Evolutionary conservation across 1,140 invertebrate genomes (phyloP).

Genomic region (Pinna nobilis): DNA sequence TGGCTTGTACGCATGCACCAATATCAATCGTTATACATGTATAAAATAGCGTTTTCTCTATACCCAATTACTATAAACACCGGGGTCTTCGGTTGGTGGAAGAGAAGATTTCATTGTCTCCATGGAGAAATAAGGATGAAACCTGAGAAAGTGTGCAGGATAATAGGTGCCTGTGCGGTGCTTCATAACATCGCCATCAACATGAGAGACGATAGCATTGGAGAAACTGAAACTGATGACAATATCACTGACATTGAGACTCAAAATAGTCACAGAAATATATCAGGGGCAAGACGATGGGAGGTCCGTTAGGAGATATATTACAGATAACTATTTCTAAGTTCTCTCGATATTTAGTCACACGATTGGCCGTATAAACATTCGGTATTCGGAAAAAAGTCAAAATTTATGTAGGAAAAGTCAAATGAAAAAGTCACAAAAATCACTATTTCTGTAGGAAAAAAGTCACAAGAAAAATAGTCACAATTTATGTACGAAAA

Average conservation of each 20-base stretch:
- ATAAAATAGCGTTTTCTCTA: too few species aligned
- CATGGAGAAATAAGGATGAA: conserved; percentile 29
- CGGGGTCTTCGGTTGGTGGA: too few species aligned
- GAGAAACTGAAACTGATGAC: background rate
- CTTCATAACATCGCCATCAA: conserved; percentile 29
- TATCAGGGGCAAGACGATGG: conserved; percentile 13
- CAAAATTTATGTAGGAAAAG: background rate
- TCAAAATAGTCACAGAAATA: too few species aligned
- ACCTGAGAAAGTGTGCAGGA: conserved; percentile 26
- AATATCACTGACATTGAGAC: background rate
- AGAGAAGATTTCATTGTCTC: conserved; percentile 15
- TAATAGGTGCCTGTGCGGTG: conserved; percentile 27
- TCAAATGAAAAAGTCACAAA: background rate
- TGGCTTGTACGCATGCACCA: too few species aligned
- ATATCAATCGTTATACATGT: too few species aligned
- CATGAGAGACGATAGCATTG: conserved; percentile 5
- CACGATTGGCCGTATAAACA: background rate
- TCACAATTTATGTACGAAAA: too few species aligned
- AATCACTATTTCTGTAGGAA: too few species aligned
- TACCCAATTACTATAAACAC: too few species aligned
- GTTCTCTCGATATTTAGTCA: background rate
- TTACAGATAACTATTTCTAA: conserved; percentile 11
- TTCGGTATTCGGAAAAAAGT: background rate
- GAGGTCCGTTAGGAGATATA: conserved; percentile 1
- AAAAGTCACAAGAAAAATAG: too few species aligned